Percentiles rank a stretch among this genome's conserved stretches.
Conservation (phyloP, 2,888 invertebrate genomes). For the Caradrina kadenii region DNA sequence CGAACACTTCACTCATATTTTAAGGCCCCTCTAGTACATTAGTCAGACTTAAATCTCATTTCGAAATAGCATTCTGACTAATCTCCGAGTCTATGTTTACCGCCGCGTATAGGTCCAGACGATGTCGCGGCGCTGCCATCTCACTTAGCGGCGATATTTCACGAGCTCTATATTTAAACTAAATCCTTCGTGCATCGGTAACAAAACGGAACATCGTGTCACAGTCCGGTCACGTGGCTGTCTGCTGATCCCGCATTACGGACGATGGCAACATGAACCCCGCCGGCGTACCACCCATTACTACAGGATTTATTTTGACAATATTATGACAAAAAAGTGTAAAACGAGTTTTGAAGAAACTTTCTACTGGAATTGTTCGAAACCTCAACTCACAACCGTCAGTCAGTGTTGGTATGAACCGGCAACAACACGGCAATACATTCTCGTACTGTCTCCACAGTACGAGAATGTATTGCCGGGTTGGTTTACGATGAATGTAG, state of each 20-base stretch:
- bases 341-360: neutral
- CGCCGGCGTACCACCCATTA: constrained; percentile 17
- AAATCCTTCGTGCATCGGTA: constrained; percentile 21
- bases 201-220: constrained; percentile 5
- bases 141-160: neutral
- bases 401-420: no score
- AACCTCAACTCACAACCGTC: no score
- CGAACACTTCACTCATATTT: neutral
- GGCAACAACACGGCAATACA: no score
- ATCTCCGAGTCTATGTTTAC: neutral
- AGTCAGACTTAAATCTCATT: neutral
- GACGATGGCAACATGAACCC: constrained; percentile 24
- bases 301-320: constrained; percentile 7
- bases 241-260: constrained; percentile 51
- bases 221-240: constrained; percentile 49
- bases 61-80: neutral
- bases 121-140: neutral
- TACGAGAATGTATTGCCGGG: no score
- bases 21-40: neutral
- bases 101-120: neutral
- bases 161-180: constrained; percentile 25
- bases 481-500: no score
- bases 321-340: constrained; percentile 20
- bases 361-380: neutral
- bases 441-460: no score